Base-by-base conservation (phyloP, 2,888 invertebrate species). In the Thymelicus acteon region DNA sequence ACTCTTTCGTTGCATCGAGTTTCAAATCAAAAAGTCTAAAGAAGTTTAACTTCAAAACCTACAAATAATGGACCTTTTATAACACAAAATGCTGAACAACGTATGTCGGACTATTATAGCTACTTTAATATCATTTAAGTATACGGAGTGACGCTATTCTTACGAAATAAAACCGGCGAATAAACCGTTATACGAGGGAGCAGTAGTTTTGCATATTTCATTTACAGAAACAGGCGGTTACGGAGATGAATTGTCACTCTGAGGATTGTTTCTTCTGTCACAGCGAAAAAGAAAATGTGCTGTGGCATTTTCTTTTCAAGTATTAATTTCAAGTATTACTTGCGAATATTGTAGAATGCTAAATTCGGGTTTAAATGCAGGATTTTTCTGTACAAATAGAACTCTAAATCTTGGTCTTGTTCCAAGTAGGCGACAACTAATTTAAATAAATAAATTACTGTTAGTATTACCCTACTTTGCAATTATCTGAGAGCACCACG, bases 171-270 rank as follows among this genome's bases (percentile, higher is more conserved):
- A 66, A 71, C 44, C 60, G 44, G 71, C 12, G 40, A 57, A 58
- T n/a, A 67, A 71, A 52, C 58, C 54, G 57, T 60, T 61, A 80
- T 81, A 82, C 83, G 79, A 83, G 75, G 85, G 85, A 86, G 81
- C 81, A 85, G 83, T 86, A 85, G 85, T 86, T 87, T 81, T 85
- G 85, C 85, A 90, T 90, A 89, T 87, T 89, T 91, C 84, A 89
- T 87, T 78, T 79, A 76, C 74, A 71, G 80, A 76, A 82, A 82
- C 78, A 78, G 77, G 83, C 88, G 87, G 87, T 90, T 82, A 86
- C 75, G 81, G 81, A 88, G 88, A 92, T 91, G 89, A 90, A 91
- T 90, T 85, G 89, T 88, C 88, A 89, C 89, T 91, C 80, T 78
- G 81, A 77, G 84, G 81, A 90, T 90, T 88, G 87, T 88, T 87